Percentiles rank a stretch among this genome's conserved stretches.
These are phyloP conservation scores for Miniopterus natalensis DNA, from an alignment of 2,113 vertebrate species.

Conservation along the genomic window DNA sequence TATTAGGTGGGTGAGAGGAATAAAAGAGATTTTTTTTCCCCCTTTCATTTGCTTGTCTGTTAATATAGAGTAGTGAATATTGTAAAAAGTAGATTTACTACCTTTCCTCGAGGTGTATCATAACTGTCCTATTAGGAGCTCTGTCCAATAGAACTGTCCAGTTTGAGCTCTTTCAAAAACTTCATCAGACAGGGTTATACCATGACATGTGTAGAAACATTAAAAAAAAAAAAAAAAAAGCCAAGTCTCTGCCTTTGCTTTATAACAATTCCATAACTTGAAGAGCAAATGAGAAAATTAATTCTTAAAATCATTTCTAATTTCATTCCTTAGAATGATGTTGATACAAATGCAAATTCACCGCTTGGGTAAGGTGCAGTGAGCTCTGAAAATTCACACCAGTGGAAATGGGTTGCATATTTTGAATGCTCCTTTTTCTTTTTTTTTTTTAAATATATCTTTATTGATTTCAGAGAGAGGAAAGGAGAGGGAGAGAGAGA, in stretches of 20 bases:
- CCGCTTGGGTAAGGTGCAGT: neutral
- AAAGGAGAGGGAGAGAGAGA: too few relatives aligned
- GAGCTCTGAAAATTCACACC: neutral
- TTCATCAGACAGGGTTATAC: neutral
- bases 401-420: neutral
- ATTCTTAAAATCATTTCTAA: neutral
- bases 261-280: conserved; percentile 37
- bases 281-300: conserved; percentile 5
- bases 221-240: neutral
- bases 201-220: neutral
- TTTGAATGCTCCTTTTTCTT: neutral
- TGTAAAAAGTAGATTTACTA: neutral
- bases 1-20: neutral
- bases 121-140: neutral
- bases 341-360: neutral
- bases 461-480: too few relatives aligned
- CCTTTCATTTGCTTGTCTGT: neutral
- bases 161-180: neutral
- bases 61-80: neutral
- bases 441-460: too few relatives aligned
- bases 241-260: neutral
- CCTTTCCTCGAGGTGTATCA: neutral
- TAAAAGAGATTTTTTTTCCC: neutral
- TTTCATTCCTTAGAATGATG: neutral
- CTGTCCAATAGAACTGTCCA: neutral